Percentiles rank a stretch among this genome's conserved stretches.
These are phyloP conservation scores for Alcedo atthis DNA, from an alignment of 2,797 vertebrate genomes.

Conservation along the genomic window DNA sequence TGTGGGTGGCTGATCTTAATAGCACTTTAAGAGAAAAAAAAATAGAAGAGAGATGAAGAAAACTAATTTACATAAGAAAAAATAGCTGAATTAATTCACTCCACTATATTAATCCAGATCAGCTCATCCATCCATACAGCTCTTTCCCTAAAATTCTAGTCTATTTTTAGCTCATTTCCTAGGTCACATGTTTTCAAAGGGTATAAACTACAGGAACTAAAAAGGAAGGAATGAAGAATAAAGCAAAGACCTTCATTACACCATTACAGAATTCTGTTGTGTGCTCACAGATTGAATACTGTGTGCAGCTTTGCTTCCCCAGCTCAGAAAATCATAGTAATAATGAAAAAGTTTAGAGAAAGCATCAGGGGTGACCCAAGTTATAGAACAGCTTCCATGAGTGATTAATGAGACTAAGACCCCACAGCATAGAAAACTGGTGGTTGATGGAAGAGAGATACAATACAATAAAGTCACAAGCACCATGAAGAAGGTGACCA, in stretches of 20 bases:
- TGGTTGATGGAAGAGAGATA: not conserved
- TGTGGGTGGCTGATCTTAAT: conserved; percentile 95
- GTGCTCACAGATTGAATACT: not conserved
- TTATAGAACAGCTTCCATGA: not conserved
- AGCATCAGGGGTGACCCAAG: not conserved
- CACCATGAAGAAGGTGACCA: rapidly evolving
- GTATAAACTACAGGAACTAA: not conserved
- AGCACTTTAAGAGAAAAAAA: conserved; percentile 80
- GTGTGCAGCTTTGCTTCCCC: not conserved
- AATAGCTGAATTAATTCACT: not conserved
- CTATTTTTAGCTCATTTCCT: conserved; percentile 1
- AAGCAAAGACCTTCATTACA: not conserved
- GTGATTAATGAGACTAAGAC: not conserved
- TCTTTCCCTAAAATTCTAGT: not conserved
- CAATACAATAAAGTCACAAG: not conserved
- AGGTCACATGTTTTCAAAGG: not conserved
- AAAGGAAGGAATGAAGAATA: not conserved
- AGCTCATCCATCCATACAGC: not conserved
- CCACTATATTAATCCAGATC: not conserved
- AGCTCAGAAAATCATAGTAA: not conserved
- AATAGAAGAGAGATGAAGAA: not conserved
- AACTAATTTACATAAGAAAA: not conserved
- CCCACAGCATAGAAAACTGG: not conserved
- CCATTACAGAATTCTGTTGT: not conserved
- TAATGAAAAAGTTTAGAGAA: not conserved